Conservation (phyloP, 2,113 vertebrate genomes). For the Carassius gibelio region DNA sequence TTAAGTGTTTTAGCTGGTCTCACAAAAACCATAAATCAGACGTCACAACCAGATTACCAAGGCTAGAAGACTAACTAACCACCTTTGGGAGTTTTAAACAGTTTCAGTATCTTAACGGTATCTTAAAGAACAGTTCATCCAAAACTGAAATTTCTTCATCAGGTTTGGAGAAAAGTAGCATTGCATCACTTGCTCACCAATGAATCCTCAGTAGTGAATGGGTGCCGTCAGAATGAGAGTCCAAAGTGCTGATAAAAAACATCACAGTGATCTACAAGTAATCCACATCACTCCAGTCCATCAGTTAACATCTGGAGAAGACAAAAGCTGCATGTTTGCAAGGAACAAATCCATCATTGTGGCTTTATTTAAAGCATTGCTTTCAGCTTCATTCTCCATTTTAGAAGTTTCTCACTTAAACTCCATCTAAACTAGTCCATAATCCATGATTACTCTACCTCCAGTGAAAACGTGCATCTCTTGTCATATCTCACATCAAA, state of each 20-base stretch:
- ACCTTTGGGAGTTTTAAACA: not conserved
- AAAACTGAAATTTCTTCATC: too few relatives aligned
- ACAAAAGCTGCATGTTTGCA: not conserved
- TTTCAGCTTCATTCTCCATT: too few relatives aligned
- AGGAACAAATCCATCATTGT: not conserved
- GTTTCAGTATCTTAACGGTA: not conserved
- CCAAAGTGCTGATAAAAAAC: too few relatives aligned
- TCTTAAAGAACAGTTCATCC: too few relatives aligned
- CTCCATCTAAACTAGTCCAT: not conserved
- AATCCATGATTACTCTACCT: not conserved
- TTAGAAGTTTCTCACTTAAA: too few relatives aligned
- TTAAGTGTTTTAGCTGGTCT: too few relatives aligned
- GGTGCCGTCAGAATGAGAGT: too few relatives aligned
- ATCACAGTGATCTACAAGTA: not conserved
- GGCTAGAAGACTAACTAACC: not conserved
- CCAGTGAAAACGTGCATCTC: not conserved
- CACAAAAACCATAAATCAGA: not conserved
- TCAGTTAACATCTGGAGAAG: not conserved
- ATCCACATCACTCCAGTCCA: not conserved
- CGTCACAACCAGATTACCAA: not conserved
- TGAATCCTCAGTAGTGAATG: too few relatives aligned
- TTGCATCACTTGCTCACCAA: too few relatives aligned
- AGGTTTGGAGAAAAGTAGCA: too few relatives aligned
- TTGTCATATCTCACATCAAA: not conserved
- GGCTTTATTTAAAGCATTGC: too few relatives aligned